phyloP scores from a whole-genome alignment of 2,113 vertebrate genomes.

The Chroicocephalus ridibundus region DNA sequence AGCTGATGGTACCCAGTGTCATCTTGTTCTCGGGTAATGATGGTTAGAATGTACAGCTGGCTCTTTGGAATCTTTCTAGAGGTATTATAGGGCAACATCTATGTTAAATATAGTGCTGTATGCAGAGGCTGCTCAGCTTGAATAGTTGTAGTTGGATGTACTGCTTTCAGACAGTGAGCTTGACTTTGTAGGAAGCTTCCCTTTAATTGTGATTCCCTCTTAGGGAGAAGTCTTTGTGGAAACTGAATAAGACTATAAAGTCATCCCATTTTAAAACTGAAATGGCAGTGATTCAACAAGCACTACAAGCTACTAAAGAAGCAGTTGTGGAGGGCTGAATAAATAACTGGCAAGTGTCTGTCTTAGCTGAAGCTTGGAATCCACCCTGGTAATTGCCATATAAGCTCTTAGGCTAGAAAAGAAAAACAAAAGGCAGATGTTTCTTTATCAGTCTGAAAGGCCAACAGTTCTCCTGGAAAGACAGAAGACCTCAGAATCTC shows the following conservation, averaged over 20 bases:
- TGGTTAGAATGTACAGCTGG: neutral
- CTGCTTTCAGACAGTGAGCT: neutral
- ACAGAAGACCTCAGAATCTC: neutral
- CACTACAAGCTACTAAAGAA: neutral
- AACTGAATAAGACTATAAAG: neutral
- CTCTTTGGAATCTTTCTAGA: neutral
- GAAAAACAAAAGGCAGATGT: neutral
- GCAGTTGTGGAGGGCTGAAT: neutral
- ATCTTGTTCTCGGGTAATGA: neutral
- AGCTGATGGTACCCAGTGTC: neutral
- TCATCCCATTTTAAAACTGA: neutral
- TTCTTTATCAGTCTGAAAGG: conserved; percentile 2
- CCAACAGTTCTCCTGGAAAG: neutral
- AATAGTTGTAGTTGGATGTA: neutral
- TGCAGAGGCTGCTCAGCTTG: neutral
- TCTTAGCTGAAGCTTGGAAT: neutral
- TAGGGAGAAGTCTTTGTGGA: neutral
- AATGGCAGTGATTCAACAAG: neutral
- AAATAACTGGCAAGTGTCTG: neutral
- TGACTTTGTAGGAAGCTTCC: neutral
- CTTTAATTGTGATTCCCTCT: neutral
- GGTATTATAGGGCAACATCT: neutral
- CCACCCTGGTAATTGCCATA: neutral
- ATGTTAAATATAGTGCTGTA: neutral
- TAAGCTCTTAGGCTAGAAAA: neutral